Percentiles rank a stretch among this genome's conserved stretches.
Conservation (phyloP, 2,888 invertebrate species). For the Lordiphosa fenestrarum region DNA sequence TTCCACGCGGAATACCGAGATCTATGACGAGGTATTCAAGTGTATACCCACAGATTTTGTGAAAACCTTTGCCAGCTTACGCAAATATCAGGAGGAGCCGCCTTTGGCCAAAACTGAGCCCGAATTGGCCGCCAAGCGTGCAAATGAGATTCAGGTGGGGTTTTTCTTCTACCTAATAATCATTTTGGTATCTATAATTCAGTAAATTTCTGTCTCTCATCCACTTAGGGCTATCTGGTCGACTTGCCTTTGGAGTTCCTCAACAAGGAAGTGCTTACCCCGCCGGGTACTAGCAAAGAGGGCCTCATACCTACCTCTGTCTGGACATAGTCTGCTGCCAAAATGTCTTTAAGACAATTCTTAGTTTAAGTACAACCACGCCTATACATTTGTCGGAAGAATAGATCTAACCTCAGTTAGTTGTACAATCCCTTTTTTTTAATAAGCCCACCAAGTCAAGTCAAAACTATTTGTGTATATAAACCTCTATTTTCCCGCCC, state of each 20-base stretch:
- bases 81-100: constrained; percentile 87
- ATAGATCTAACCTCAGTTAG: constrained; percentile 1
- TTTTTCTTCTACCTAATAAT: neutral
- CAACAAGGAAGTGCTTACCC: constrained; percentile 91
- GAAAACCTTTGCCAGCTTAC: constrained; percentile 88
- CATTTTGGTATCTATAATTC: too few species aligned
- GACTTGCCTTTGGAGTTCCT: constrained; percentile 94
- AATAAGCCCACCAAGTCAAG: constrained; percentile 64
- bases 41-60: constrained; percentile 93
- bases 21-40: constrained; percentile 96
- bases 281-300: constrained; percentile 91
- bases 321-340: constrained; percentile 87
- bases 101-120: constrained; percentile 88
- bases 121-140: constrained; percentile 85
- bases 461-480: constrained; percentile 19
- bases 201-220: too few species aligned
- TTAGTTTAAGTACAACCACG: constrained; percentile 11
- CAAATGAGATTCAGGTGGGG: constrained; percentile 86
- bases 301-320: constrained; percentile 94
- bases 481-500: constrained; percentile 4
- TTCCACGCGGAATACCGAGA: constrained; percentile 90
- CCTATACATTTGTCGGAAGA: neutral
- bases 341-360: constrained; percentile 54
- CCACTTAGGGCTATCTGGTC: constrained; percentile 89
- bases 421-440: constrained; percentile 5